A percentile compares a stretch with the other conserved stretches of the same genome.
phyloP scores from a whole-genome alignment of 2,888 invertebrate species.

The Acleris emargana region DNA sequence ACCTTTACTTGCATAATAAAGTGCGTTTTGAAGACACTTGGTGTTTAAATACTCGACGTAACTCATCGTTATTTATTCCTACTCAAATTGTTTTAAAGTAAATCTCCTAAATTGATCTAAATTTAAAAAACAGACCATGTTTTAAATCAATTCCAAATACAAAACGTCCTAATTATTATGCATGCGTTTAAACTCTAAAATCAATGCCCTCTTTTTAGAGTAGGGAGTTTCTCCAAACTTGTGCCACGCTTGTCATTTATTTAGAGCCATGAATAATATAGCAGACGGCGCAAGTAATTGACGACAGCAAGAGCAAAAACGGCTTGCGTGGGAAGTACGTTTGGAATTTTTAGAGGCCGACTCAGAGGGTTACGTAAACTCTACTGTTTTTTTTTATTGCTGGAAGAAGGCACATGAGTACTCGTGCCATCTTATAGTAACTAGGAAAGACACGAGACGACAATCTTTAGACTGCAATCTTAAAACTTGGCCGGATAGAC shows the following conservation, averaged over 20 bases:
- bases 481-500: too few relatives aligned
- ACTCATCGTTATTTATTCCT: too few relatives aligned
- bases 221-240: conserved; percentile 27
- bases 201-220: conserved; percentile 25
- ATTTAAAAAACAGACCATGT: too few relatives aligned
- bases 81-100: too few relatives aligned
- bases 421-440: too few relatives aligned
- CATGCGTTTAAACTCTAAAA: conserved; percentile 13
- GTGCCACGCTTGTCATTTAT: conserved; percentile 30
- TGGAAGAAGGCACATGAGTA: too few relatives aligned
- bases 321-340: conserved; percentile 13
- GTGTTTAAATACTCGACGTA: too few relatives aligned
- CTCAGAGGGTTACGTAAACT: not conserved
- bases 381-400: not conserved
- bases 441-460: too few relatives aligned
- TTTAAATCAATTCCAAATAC: not conserved
- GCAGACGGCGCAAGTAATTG: conserved; percentile 26
- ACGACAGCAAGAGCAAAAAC: conserved; percentile 27
- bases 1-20: too few relatives aligned
- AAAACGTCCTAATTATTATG: not conserved
- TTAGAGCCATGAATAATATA: conserved; percentile 32
- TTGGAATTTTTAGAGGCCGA: not conserved
- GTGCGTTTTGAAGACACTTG: too few relatives aligned
- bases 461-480: too few relatives aligned
- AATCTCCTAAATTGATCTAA: too few relatives aligned